Percentiles rank a stretch among this genome's conserved stretches.
These are phyloP conservation scores for Saccostrea glomerata DNA, from an alignment of 1,140 invertebrate genomes.

Conservation along the genomic window DNA sequence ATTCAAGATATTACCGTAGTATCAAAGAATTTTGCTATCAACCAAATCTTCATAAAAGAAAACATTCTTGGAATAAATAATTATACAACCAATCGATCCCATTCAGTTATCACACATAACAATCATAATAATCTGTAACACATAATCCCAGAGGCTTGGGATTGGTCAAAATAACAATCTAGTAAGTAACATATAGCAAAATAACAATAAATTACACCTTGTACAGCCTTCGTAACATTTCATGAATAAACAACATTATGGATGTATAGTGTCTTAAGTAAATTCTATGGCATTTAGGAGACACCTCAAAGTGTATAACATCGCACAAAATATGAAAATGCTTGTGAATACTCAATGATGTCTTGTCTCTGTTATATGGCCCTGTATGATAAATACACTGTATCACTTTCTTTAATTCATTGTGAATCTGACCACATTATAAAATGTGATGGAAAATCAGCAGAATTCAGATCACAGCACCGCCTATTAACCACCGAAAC, in stretches of 20 bases:
- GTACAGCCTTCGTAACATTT: not conserved
- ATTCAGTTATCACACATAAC: not conserved
- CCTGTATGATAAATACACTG: not conserved
- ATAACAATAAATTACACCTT: conserved; percentile 20
- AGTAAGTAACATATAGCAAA: not conserved
- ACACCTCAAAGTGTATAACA: not conserved
- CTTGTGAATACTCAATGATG: not conserved
- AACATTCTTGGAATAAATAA: conserved; percentile 13
- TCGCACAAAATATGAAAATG: not conserved
- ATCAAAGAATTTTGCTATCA: not conserved
- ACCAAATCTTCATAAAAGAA: not conserved
- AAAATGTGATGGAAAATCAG: not conserved
- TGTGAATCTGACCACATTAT: not conserved
- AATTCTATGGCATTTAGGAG: too few species aligned
- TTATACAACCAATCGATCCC: not conserved
- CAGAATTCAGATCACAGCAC: not conserved
- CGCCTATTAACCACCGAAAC: not conserved
- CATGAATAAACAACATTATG: not conserved
- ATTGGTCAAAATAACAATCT: conserved; percentile 19
- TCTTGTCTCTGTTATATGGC: not conserved
- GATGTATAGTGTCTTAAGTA: too few species aligned
- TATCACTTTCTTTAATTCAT: not conserved
- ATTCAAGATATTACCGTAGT: not conserved
- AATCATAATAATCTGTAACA: not conserved
- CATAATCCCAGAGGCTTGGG: not conserved